A percentile compares a stretch with the other conserved stretches of the same genome.
Conservation (phyloP, 2,797 vertebrate genomes). For the Sebastes steindachneri region DNA sequence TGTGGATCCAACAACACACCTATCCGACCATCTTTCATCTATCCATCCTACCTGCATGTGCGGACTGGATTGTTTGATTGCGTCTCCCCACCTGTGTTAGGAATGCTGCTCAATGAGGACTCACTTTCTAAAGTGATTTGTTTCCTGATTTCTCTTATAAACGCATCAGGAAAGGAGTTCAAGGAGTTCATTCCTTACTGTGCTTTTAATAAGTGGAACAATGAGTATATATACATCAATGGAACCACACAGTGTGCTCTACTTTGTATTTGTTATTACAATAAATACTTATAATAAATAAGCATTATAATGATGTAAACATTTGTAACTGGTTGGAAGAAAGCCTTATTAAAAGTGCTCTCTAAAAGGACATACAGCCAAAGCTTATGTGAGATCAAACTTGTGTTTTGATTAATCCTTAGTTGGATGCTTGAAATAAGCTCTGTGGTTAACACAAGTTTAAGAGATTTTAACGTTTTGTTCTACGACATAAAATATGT, state of each 20-base stretch:
- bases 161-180: neutral
- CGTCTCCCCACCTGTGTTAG: neutral
- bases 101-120: conserved; percentile 15
- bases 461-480: too few species aligned
- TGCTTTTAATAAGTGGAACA: neutral
- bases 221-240: neutral
- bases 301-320: neutral
- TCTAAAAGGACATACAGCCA: neutral
- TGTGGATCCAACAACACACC: neutral
- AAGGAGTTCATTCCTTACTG: neutral
- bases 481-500: too few species aligned
- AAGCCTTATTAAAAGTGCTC: neutral
- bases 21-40: neutral
- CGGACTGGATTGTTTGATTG: conserved; percentile 5
- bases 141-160: neutral
- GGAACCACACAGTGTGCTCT: neutral
- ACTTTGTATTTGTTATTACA: neutral
- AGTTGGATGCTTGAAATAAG: too few species aligned
- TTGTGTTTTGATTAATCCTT: too few species aligned
- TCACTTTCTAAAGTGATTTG: neutral
- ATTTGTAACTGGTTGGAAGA: neutral
- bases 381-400: neutral
- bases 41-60: conserved; percentile 20
- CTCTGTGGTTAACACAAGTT: too few species aligned
- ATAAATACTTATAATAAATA: neutral